Percentiles rank a stretch among this genome's conserved stretches.
These are phyloP conservation scores for Momotus momota DNA, from an alignment of 2,797 vertebrate genomes.

Conservation along the genomic window DNA sequence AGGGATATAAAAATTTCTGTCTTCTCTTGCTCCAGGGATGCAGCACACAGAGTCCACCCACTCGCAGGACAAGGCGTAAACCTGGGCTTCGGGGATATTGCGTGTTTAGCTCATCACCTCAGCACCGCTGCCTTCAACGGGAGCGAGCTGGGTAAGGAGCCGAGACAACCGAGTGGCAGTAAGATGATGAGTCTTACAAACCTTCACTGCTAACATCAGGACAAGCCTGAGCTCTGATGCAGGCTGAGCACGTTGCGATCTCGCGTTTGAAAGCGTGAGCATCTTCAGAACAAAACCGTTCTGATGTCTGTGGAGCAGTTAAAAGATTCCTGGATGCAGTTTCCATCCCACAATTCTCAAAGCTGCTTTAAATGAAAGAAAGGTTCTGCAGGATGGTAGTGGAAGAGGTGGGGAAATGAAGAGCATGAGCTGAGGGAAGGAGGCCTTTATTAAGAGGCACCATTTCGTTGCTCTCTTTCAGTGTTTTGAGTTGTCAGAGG, in stretches of 20 bases:
- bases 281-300: background rate
- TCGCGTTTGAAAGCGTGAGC: background rate
- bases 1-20: background rate
- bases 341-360: background rate
- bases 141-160: conserved; percentile 90
- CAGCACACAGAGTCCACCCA: conserved; percentile 96
- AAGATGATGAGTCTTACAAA: background rate
- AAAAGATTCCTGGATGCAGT: background rate
- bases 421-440: background rate
- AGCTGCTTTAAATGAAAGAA: background rate
- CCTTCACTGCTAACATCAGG: background rate
- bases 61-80: conserved; percentile 97
- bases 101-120: conserved; percentile 87
- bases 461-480: background rate
- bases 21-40: conserved; percentile 84
- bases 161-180: background rate
- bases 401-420: background rate
- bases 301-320: background rate
- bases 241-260: background rate
- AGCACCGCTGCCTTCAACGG: conserved; percentile 93
- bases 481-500: background rate
- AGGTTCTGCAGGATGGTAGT: background rate
- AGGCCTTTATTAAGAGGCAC: background rate
- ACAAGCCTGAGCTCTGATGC: background rate
- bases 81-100: conserved; percentile 96